Evolutionary conservation across 2,797 vertebrate genomes (phyloP).

Genomic region (Prionace glauca): DNA sequence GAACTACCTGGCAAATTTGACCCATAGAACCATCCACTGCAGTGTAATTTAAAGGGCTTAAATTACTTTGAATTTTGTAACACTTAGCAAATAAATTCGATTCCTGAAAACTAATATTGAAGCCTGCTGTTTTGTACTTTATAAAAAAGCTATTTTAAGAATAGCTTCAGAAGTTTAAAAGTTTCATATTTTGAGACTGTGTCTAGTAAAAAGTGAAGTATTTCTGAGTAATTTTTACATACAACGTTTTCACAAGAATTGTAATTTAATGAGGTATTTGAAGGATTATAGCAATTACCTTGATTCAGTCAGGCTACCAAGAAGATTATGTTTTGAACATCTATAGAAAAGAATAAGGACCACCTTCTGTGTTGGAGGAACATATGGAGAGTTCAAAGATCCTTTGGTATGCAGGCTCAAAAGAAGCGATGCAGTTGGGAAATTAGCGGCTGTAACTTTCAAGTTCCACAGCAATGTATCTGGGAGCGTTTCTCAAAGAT

Average conservation of each 20-base stretch:
- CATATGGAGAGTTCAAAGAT: not conserved
- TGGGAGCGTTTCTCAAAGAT: too few species aligned
- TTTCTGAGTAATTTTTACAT: not conserved
- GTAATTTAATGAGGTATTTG: not conserved
- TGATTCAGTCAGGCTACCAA: not conserved
- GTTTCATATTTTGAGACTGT: not conserved
- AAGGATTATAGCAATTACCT: not conserved
- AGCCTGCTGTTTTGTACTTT: not conserved
- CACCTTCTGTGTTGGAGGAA: not conserved
- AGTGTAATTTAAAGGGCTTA: not conserved
- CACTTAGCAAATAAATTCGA: slow-evolving; percentile 14
- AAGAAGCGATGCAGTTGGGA: not conserved
- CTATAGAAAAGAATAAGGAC: not conserved
- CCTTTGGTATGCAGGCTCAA: not conserved
- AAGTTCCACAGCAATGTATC: too few species aligned
- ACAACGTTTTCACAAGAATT: slow-evolving; percentile 12
- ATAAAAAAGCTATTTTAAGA: not conserved
- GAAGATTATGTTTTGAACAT: not conserved
- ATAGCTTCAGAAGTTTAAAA: not conserved
- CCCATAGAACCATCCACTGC: not conserved
- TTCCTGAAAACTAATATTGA: not conserved
- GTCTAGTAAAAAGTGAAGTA: not conserved
- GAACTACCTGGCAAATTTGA: not conserved
- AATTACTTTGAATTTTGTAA: not conserved
- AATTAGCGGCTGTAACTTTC: not conserved